These are phyloP conservation scores for Trichacis sp. DNA, from an alignment of 2,888 invertebrate species.

Conservation along the genomic window DNA sequence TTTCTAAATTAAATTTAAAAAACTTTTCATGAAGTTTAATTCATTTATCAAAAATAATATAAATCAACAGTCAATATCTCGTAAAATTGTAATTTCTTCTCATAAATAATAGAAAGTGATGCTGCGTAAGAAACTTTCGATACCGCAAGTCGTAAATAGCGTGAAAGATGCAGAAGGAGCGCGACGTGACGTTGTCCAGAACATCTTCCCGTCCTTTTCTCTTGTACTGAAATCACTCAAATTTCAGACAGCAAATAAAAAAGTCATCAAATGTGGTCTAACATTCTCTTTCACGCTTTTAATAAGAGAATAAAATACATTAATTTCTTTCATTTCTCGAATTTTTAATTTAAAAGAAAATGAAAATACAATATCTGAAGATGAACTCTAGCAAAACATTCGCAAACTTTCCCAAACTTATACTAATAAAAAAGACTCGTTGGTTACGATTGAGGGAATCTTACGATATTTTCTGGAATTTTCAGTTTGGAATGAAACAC, in stretches of 20 bases:
- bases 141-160: slow-evolving; percentile 29
- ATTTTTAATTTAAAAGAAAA: background rate
- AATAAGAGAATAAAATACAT: slow-evolving; percentile 24
- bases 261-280: slow-evolving; percentile 49
- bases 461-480: too few species aligned
- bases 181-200: slow-evolving; percentile 55
- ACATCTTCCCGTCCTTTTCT: slow-evolving; percentile 49
- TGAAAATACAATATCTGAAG: too few species aligned
- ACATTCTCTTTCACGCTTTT: slow-evolving; percentile 29
- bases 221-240: slow-evolving; percentile 51
- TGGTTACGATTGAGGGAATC: too few species aligned
- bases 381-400: too few species aligned
- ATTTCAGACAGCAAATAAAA: slow-evolving; percentile 56
- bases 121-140: slow-evolving; percentile 20
- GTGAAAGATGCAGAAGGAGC: slow-evolving; percentile 39
- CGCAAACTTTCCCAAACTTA: too few species aligned
- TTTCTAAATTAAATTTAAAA: too few species aligned
- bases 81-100: too few species aligned
- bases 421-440: too few species aligned
- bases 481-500: too few species aligned
- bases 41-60: too few species aligned
- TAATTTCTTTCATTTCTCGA: background rate
- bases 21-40: too few species aligned
- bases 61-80: too few species aligned
- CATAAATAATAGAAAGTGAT: slow-evolving; percentile 22